Evolutionary conservation across 2,113 vertebrate genomes (phyloP).

Genomic region (Crotalus helleri): DNA sequence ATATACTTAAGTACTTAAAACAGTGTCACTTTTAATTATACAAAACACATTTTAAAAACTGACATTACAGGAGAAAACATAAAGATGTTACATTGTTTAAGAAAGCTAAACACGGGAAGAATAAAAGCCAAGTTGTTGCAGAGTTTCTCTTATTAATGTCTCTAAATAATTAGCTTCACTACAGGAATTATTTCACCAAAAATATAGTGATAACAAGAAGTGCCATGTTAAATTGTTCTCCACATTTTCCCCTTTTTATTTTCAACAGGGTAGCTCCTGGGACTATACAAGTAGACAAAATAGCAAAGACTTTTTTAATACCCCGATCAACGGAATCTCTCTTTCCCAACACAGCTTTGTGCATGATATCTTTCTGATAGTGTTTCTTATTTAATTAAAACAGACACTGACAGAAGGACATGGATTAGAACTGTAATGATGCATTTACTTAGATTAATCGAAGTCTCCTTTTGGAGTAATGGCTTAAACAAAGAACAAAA

Average conservation of each 20-base stretch:
- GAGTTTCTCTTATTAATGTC: conserved; percentile 54
- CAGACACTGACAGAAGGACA: conserved; percentile 91
- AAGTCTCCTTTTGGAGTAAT: conserved; percentile 81
- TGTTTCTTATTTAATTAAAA: conserved; percentile 94
- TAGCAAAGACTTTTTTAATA: conserved; percentile 86
- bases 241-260: conserved; percentile 67
- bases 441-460: conserved; percentile 92
- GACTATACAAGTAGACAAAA: conserved; percentile 80
- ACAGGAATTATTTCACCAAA: conserved; percentile 54
- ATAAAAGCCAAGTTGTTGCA: conserved; percentile 29
- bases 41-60: not conserved
- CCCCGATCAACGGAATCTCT: conserved; percentile 77
- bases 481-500: conserved; percentile 85
- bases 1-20: not conserved
- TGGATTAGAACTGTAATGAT: conserved; percentile 88
- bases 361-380: conserved; percentile 79
- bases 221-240: conserved; percentile 61
- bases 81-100: conserved; percentile 29
- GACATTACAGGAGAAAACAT: conserved; percentile 13
- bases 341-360: conserved; percentile 78
- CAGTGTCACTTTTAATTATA: not conserved
- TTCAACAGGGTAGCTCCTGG: conserved; percentile 65
- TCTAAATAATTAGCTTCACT: conserved; percentile 60
- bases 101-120: conserved; percentile 10
- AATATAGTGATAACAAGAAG: conserved; percentile 53